These are phyloP conservation scores for Sarcophaga caerulescens DNA, from an alignment of 2,888 invertebrate species.

Conservation along the genomic window DNA sequence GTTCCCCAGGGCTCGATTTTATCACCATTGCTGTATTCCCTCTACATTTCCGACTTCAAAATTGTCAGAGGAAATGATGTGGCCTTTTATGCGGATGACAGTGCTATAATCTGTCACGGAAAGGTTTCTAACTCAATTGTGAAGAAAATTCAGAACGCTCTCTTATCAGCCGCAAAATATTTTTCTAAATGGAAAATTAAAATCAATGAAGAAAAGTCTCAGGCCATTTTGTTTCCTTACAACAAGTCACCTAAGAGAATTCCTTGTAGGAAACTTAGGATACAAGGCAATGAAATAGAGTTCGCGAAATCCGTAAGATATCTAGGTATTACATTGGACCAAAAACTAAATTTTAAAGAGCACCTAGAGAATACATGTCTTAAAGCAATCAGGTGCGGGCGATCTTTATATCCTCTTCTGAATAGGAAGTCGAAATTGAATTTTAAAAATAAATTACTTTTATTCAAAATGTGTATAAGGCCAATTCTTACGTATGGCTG, in stretches of 20 bases:
- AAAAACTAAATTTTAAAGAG: background rate
- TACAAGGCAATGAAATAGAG: background rate
- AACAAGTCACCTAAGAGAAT: constrained; percentile 7
- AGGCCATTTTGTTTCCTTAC: background rate
- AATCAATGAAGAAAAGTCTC: background rate
- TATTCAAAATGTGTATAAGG: background rate
- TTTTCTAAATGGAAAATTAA: background rate
- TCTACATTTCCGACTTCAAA: background rate
- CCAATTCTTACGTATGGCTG: no score
- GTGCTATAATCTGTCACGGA: background rate
- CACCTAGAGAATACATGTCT: no score
- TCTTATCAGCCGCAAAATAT: background rate
- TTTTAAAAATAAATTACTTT: background rate
- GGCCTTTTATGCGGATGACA: background rate
- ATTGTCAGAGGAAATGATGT: background rate
- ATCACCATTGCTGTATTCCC: no score
- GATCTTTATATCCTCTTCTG: background rate
- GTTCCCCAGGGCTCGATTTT: background rate
- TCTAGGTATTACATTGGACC: background rate
- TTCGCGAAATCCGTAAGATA: background rate
- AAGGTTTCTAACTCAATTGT: background rate
- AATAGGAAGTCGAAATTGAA: background rate
- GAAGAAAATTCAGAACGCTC: background rate
- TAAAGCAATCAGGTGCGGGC: no score
- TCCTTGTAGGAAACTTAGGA: background rate